Evolutionary conservation across 2,888 invertebrate genomes (phyloP), one percentile per base, ranked within the genome.

Genomic region (Euclidia mi): DNA sequence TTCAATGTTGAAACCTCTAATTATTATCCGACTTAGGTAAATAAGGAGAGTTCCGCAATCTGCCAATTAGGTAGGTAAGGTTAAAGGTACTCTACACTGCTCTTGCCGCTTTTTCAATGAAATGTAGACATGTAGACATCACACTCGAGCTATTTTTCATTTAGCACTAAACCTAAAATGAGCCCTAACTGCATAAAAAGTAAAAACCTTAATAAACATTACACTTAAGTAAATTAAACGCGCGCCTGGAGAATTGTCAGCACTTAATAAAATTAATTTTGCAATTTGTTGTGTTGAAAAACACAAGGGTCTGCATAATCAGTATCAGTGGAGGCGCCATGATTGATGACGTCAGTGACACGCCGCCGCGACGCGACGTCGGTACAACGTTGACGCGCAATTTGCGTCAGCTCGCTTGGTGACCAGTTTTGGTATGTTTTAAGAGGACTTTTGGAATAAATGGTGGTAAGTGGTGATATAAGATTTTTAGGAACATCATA

Each of bases 281-380:
- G 46, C 56, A 42, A 67, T 73, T 70, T 58, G 70, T 73, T 62
- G 38, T 32, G 46, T 49, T 60, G 48, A 47, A 67, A 68, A 68
- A 65, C 64, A 58, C 64, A 58, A 55, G 56, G 53, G 42, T 46
- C 56, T 64, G 70, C 68, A 66, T 53, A 75, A 74, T 78, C 75
- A 71, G 68, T 76, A 65, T 56, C 64, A 64, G 65, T 44, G 59
- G 34, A 56, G 71, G 55, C 56, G 56, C 51, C 65, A 73, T 78
- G 82, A 83, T 82, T 78, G 82, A 83, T 82, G 79, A 75, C 67
- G 73, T 60, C 60, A 67, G 20, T 71, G 61, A 44, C 51, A 49
- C 32, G 38, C 47, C 65, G 66, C 67, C 63, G 51, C 60, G 60
- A 65, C 64, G 58, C 57, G 58, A 65, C 75, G 65, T 52, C 53